These are phyloP conservation scores for Muntiacus reevesi DNA, from an alignment of 2,113 vertebrate genomes.

Conservation along the genomic window DNA sequence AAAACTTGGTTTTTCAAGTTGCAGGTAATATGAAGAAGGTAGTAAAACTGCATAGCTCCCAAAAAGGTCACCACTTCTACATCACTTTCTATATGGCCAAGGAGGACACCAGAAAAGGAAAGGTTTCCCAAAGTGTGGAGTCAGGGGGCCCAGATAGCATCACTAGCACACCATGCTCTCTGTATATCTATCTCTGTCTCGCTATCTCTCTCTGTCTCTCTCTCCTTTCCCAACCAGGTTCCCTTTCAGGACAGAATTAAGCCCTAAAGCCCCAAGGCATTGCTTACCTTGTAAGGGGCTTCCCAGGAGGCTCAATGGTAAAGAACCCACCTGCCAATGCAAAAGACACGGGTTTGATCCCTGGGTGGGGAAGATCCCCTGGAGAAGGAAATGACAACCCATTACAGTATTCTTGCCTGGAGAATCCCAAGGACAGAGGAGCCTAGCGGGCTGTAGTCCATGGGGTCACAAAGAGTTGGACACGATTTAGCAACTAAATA, in stretches of 20 bases:
- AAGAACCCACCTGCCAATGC: not conserved
- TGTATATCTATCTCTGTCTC: not conserved
- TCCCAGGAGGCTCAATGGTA: not conserved
- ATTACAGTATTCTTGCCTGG: not conserved
- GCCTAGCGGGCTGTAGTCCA: not conserved
- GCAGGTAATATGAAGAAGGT: not conserved
- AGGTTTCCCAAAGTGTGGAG: not conserved
- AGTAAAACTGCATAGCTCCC: not conserved
- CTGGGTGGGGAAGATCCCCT: not conserved
- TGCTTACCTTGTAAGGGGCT: not conserved
- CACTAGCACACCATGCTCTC: not conserved
- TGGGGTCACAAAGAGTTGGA: not conserved
- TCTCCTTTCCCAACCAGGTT: not conserved
- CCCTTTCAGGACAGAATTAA: not conserved
- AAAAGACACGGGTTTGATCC: not conserved
- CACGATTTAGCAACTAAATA: not conserved
- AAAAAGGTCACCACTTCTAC: fast-evolving
- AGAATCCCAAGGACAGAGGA: not conserved
- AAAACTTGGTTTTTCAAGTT: not conserved
- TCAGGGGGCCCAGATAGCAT: too few species aligned
- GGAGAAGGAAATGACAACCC: not conserved
- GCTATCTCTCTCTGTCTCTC: not conserved
- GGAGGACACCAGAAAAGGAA: not conserved
- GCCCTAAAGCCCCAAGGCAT: not conserved
- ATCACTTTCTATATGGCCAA: too few species aligned